Evolutionary conservation across 2,113 vertebrate genomes (phyloP).

Genomic region (Phaethon lepturus): DNA sequence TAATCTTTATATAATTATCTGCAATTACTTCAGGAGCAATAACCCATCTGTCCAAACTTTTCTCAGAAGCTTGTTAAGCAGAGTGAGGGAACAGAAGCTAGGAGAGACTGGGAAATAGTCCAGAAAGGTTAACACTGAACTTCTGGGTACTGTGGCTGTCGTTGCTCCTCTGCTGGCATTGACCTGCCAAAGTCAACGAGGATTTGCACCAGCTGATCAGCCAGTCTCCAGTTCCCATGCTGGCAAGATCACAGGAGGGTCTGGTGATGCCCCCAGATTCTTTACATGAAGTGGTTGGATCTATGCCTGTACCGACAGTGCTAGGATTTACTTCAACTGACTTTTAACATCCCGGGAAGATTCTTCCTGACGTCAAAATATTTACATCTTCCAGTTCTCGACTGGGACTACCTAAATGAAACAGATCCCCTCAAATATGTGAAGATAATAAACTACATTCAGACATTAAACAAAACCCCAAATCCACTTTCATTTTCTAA

Average conservation of each 20-base stretch:
- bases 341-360: background rate
- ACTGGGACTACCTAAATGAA: background rate
- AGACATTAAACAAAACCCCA: background rate
- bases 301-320: rapidly evolving
- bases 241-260: background rate
- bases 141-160: background rate
- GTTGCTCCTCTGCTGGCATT: rapidly evolving
- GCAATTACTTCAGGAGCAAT: conserved; percentile 11
- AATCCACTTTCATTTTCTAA: background rate
- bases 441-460: background rate
- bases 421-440: background rate
- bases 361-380: background rate
- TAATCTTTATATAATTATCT: conserved; percentile 18
- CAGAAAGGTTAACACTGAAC: background rate
- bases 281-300: background rate
- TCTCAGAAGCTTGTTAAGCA: background rate
- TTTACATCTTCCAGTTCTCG: background rate
- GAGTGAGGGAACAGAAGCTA: background rate
- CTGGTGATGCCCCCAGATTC: background rate
- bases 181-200: background rate
- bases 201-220: background rate
- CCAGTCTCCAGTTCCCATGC: too few species aligned
- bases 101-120: background rate
- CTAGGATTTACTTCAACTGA: background rate
- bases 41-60: background rate